Conservation (phyloP, 2,888 invertebrate genomes). For the Merodon equestris region DNA sequence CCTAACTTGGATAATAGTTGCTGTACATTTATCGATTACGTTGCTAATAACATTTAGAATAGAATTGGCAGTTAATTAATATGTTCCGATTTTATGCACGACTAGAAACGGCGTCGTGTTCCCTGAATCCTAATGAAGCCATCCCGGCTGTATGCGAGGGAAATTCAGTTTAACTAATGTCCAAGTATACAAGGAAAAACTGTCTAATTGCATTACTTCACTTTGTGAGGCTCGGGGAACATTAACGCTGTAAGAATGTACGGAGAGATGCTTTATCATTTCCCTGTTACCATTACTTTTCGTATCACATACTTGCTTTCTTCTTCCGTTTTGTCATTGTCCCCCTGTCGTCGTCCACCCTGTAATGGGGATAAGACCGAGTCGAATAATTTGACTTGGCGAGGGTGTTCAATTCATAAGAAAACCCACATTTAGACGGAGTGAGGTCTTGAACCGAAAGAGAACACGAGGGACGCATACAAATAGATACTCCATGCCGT, state of each 20-base stretch:
- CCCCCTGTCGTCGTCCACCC: background rate
- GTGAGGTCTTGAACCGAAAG: too few species aligned
- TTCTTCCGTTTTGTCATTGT: slow-evolving; percentile 3
- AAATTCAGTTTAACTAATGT: background rate
- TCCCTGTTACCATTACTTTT: slow-evolving; percentile 51
- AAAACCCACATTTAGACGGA: too few species aligned
- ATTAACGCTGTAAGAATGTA: slow-evolving; percentile 36
- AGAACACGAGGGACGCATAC: background rate
- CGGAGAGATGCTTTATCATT: slow-evolving; percentile 40
- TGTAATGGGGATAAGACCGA: too few species aligned
- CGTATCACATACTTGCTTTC: slow-evolving; percentile 47
- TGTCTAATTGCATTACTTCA: slow-evolving; percentile 48
- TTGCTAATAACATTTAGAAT: slow-evolving; percentile 37
- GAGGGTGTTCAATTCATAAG: too few species aligned
- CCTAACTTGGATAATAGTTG: slow-evolving; percentile 23
- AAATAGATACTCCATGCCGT: slow-evolving; percentile 24
- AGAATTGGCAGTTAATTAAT: slow-evolving; percentile 54
- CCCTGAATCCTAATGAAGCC: slow-evolving; percentile 33
- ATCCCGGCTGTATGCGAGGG: slow-evolving; percentile 2
- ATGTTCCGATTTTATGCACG: slow-evolving; percentile 30
- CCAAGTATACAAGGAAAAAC: slow-evolving; percentile 23
- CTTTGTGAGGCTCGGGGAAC: too few species aligned
- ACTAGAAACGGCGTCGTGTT: slow-evolving; percentile 35
- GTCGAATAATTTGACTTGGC: too few species aligned
- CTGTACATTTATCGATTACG: slow-evolving; percentile 37